Conservation (phyloP, 2,797 vertebrate species). For the Parauchenoglanis punctatus region DNA sequence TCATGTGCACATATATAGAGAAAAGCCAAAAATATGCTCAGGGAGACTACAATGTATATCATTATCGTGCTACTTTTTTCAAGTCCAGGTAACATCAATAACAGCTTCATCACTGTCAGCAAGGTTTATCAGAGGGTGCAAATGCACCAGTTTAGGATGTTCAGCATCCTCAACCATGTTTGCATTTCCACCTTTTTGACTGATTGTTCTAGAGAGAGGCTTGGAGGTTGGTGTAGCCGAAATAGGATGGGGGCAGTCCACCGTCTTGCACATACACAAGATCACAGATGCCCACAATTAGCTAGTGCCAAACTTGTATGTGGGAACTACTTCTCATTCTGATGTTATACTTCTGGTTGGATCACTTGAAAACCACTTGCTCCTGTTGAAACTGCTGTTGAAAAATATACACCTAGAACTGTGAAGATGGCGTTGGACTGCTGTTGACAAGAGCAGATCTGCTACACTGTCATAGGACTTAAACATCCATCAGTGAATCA, state of each 20-base stretch:
- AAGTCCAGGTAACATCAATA: neutral
- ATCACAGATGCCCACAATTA: neutral
- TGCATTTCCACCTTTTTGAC: neutral
- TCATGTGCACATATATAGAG: neutral
- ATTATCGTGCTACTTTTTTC: neutral
- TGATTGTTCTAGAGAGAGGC: neutral
- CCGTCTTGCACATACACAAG: neutral
- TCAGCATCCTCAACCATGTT: neutral
- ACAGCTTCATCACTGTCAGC: neutral
- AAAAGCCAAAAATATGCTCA: neutral
- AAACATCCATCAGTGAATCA: too few relatives aligned
- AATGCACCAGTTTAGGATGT: neutral
- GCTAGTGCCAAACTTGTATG: neutral
- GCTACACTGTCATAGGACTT: too few relatives aligned
- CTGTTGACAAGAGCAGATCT: too few relatives aligned
- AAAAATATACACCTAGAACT: too few relatives aligned
- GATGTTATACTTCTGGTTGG: neutral
- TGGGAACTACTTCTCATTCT: neutral
- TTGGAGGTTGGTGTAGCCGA: too few relatives aligned
- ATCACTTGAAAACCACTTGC: too few relatives aligned
- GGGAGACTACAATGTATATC: neutral
- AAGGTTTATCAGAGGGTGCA: neutral
- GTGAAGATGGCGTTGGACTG: too few relatives aligned
- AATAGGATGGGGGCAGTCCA: neutral
- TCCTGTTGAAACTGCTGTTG: too few relatives aligned